phyloP scores from a whole-genome alignment of 92 coral and sea anemone genomes.

The Micromussa lordhowensis region DNA sequence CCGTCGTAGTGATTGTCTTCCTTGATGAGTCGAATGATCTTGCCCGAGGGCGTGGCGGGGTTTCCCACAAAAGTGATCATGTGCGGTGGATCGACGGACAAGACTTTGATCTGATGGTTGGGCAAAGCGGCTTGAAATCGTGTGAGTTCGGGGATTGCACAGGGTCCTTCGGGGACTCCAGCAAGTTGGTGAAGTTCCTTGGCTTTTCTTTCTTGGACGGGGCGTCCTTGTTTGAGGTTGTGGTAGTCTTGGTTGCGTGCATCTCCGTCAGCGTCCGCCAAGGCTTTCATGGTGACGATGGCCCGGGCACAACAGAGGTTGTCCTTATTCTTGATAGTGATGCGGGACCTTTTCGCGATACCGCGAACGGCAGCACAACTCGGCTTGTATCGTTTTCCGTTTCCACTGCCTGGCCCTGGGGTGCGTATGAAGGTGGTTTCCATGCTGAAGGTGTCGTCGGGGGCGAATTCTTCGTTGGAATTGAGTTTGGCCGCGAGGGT shows the following conservation, averaged over 20 bases:
- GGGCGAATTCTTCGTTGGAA: not conserved
- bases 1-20: too few relatives aligned
- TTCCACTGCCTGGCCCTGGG: not conserved
- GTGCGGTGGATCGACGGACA: not conserved
- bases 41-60: too few relatives aligned
- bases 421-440: not conserved
- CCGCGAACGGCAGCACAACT: not conserved
- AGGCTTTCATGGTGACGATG: not conserved
- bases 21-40: too few relatives aligned
- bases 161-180: not conserved
- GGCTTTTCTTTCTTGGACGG: not conserved
- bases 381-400: not conserved
- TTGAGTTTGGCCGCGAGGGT: not conserved
- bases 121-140: not conserved
- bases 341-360: too few relatives aligned
- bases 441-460: not conserved
- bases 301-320: not conserved
- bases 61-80: too few relatives aligned
- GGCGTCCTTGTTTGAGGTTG: not conserved
- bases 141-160: not conserved
- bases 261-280: not conserved
- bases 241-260: not conserved
- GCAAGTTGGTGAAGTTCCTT: not conserved
- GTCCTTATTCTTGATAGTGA: too few relatives aligned
- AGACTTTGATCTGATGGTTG: not conserved